A percentile compares a stretch with the other conserved stretches of the same genome.
phyloP scores from a whole-genome alignment of 2,797 vertebrate species.

The Enteromius anoplus region DNA sequence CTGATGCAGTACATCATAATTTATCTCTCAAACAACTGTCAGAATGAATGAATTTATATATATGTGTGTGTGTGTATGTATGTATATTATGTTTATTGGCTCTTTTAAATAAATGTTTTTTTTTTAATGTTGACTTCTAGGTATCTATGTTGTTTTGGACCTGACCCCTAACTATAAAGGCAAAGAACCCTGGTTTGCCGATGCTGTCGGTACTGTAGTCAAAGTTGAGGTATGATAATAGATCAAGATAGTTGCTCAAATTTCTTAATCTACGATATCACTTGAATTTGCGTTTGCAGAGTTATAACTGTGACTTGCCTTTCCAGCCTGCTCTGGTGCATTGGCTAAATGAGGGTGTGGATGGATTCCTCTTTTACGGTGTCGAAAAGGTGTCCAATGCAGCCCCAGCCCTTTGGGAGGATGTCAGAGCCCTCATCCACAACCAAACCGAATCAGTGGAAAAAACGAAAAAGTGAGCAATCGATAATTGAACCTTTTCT shows the following conservation, averaged over 20 bases:
- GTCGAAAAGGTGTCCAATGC: constrained; percentile 68
- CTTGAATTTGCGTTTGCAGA: neutral
- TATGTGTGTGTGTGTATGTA: too few species aligned
- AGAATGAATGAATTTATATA: neutral
- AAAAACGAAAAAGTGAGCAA: constrained; percentile 62
- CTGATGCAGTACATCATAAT: neutral
- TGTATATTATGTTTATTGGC: too few species aligned
- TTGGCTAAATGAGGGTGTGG: constrained; percentile 80
- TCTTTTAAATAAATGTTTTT: neutral
- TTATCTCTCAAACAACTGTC: neutral
- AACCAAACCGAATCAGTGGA: constrained; percentile 64
- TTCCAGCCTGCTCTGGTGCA: constrained; percentile 79
- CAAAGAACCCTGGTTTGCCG: constrained; percentile 77
- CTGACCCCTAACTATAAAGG: constrained; percentile 86
- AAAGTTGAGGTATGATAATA: constrained; percentile 70
- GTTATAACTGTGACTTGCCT: neutral
- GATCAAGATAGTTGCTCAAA: neutral
- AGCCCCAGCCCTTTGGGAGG: constrained; percentile 65
- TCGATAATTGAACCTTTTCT: neutral
- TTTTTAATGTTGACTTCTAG: constrained; percentile 63
- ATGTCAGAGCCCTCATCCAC: constrained; percentile 70
- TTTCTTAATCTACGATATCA: neutral
- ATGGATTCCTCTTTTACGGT: constrained; percentile 80
- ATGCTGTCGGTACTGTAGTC: constrained; percentile 59
- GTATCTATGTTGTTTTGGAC: constrained; percentile 82